phyloP scores from a whole-genome alignment of 2,113 vertebrate genomes.

The Phoenicopterus ruber region DNA sequence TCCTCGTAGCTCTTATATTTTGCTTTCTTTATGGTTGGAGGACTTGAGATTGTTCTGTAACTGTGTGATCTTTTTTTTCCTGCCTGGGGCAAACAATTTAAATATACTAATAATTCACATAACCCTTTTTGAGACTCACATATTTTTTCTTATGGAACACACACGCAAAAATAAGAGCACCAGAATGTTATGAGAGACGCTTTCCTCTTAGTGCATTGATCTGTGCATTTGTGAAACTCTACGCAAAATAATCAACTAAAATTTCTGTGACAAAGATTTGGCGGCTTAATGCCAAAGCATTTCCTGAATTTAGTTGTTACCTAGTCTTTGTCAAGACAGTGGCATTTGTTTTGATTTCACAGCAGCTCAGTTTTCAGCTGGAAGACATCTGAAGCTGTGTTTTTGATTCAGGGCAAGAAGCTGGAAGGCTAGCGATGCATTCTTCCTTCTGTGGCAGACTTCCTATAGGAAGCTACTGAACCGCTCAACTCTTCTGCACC shows the following conservation, averaged over 20 bases:
- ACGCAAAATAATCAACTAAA: not conserved
- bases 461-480: not conserved
- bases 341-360: not conserved
- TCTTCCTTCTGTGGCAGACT: not conserved
- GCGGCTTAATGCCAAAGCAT: not conserved
- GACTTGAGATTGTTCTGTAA: not conserved
- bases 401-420: not conserved
- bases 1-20: not conserved
- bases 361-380: not conserved
- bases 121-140: not conserved
- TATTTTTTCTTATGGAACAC: not conserved
- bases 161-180: not conserved
- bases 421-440: not conserved
- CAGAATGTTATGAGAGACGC: not conserved
- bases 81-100: not conserved
- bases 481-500: not conserved
- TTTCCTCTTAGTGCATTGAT: not conserved
- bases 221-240: not conserved
- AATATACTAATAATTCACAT: not conserved
- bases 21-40: not conserved
- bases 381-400: not conserved
- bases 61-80: not conserved
- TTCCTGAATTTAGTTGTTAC: not conserved
- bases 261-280: not conserved
- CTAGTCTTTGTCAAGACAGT: not conserved